Evolutionary conservation across 2,888 invertebrate genomes (phyloP).

Genomic region (Brachylomia viminalis): DNA sequence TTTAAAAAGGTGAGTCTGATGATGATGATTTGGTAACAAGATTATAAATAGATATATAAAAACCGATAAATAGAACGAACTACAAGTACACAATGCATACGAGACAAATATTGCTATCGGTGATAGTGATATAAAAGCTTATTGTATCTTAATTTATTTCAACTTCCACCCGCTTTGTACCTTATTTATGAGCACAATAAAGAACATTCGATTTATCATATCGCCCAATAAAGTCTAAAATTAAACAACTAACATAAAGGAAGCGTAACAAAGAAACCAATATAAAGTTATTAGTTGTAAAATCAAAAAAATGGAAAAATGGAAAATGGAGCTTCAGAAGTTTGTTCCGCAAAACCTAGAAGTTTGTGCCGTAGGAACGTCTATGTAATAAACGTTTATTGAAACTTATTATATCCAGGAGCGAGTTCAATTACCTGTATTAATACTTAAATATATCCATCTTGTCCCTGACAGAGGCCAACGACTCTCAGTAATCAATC

Average conservation of each 20-base stretch:
- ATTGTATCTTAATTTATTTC: conserved; percentile 42
- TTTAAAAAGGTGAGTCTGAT: not conserved
- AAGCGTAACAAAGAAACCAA: conserved; percentile 30
- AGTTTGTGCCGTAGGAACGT: conserved; percentile 2
- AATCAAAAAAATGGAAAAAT: no score
- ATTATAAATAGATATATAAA: not conserved
- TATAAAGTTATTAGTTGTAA: conserved; percentile 5
- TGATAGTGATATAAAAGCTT: not conserved
- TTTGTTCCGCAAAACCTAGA: conserved; percentile 1
- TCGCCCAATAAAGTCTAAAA: not conserved
- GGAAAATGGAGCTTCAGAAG: not conserved
- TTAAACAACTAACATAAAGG: not conserved
- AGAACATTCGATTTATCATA: not conserved
- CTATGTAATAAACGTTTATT: not conserved
- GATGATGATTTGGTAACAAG: not conserved
- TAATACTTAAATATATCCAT: conserved; percentile 31
- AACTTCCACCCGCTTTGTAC: conserved; percentile 17
- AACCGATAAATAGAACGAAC: not conserved
- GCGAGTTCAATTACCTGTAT: conserved; percentile 27
- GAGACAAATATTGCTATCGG: not conserved
- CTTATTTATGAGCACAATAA: conserved; percentile 14
- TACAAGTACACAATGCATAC: no score
- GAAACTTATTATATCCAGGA: conserved; percentile 13
- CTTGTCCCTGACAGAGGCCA: conserved; percentile 22
- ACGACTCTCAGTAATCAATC: conserved; percentile 33